Percentiles rank a stretch among this genome's conserved stretches.
Conservation (phyloP, 2,888 invertebrate genomes). For the Junonia oenone region DNA sequence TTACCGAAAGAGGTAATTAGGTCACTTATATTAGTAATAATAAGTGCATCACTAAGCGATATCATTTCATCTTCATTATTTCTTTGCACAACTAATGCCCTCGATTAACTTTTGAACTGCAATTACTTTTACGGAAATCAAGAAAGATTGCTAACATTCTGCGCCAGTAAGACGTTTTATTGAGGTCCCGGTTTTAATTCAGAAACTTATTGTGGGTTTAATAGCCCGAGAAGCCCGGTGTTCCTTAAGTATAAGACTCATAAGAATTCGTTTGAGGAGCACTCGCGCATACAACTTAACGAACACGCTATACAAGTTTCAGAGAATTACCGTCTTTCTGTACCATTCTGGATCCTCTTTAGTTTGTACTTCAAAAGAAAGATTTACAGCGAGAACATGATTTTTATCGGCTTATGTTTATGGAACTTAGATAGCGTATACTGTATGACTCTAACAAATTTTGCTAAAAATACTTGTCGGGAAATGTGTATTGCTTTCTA, state of each 20-base stretch:
- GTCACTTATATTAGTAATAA: neutral
- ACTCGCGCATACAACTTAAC: slow-evolving; percentile 35
- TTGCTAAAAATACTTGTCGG: neutral
- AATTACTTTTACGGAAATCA: neutral
- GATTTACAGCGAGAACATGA: neutral
- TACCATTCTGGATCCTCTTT: neutral
- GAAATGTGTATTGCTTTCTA: neutral
- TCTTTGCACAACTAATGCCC: neutral
- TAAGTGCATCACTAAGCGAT: neutral
- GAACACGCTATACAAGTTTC: slow-evolving; percentile 34
- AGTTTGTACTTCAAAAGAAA: neutral
- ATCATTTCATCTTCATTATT: neutral
- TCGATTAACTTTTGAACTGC: neutral
- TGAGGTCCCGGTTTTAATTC: slow-evolving; percentile 15
- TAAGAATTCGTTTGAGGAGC: slow-evolving; percentile 41
- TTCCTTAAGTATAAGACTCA: slow-evolving; percentile 1
- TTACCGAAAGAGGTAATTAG: neutral
- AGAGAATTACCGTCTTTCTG: slow-evolving; percentile 3
- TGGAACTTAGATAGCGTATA: neutral
- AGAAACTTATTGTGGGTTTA: slow-evolving; percentile 49
- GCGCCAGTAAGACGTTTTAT: slow-evolving; percentile 9
- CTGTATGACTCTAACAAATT: neutral
- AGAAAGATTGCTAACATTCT: slow-evolving; percentile 1
- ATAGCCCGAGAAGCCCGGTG: slow-evolving; percentile 46
- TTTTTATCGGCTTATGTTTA: neutral